Percentiles rank a stretch among this genome's conserved stretches.
These are phyloP conservation scores for Glossophaga mutica DNA, from an alignment of 2,797 vertebrate species.

Conservation along the genomic window DNA sequence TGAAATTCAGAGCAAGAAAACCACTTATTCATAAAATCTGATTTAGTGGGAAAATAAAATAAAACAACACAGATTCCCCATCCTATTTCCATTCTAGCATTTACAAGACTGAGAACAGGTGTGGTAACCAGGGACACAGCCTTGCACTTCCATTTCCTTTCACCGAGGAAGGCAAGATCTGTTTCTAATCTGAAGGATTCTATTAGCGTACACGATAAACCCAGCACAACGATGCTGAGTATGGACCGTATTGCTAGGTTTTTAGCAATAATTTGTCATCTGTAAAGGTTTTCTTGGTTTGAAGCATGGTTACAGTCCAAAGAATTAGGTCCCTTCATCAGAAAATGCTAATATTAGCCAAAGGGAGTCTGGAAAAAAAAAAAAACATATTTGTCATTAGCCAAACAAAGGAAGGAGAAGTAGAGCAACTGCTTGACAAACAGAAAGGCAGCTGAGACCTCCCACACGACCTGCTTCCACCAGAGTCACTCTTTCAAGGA, in stretches of 20 bases:
- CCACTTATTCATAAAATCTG: neutral
- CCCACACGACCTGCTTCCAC: neutral
- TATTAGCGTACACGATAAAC: neutral
- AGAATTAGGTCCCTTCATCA: neutral
- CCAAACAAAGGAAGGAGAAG: neutral
- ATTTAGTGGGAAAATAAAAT: neutral
- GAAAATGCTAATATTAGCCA: neutral
- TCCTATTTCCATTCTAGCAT: neutral
- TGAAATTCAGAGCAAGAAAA: neutral
- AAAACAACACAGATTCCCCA: neutral
- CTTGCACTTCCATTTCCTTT: fast-evolving
- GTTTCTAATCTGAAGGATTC: neutral
- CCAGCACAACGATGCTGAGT: neutral
- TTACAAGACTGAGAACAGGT: neutral
- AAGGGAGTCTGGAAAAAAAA: neutral
- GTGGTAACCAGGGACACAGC: fast-evolving
- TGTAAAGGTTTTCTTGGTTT: neutral
- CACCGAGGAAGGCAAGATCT: neutral
- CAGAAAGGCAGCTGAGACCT: neutral
- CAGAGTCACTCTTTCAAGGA: neutral
- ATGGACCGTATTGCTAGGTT: neutral
- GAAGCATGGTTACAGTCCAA: neutral
- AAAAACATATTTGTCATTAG: no score
- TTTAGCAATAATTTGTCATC: neutral
- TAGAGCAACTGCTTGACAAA: neutral